Conservation (phyloP, 1,140 invertebrate genomes). For the Papilio aristodemus region DNA sequence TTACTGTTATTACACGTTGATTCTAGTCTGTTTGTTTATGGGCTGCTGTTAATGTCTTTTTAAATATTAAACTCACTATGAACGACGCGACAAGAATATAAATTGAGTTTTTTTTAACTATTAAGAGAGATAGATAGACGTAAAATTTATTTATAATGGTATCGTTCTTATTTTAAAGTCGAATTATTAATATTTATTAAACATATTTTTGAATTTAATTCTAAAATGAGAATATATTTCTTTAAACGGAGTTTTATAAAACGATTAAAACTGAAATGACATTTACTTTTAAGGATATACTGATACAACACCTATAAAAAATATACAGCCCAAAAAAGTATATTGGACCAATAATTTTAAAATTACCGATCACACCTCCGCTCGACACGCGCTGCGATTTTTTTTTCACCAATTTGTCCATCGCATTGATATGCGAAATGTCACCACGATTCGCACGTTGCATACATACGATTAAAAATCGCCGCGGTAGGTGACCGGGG, state of each 20-base stretch:
- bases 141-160: not conserved
- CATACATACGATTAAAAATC: slow-evolving; percentile 79
- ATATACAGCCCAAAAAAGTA: slow-evolving; percentile 29
- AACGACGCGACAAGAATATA: slow-evolving; percentile 20
- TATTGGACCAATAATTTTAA: slow-evolving; percentile 44
- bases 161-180: not conserved
- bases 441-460: slow-evolving; percentile 64
- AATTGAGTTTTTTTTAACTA: slow-evolving; percentile 22
- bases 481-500: slow-evolving; percentile 72
- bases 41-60: slow-evolving; percentile 20
- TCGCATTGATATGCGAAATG: slow-evolving; percentile 78
- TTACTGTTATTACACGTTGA: slow-evolving; percentile 27
- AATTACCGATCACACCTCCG: slow-evolving; percentile 44
- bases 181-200: no score
- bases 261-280: no score
- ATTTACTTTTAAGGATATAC: not conserved
- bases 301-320: slow-evolving; percentile 33
- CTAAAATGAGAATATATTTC: no score
- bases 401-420: slow-evolving; percentile 72
- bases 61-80: slow-evolving; percentile 18
- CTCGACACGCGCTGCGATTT: slow-evolving; percentile 64
- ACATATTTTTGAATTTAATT: no score
- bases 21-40: slow-evolving; percentile 23
- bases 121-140: not conserved
- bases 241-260: no score